Evolutionary conservation across 1,140 invertebrate species (phyloP).

Genomic region (Bradysia coprophila): DNA sequence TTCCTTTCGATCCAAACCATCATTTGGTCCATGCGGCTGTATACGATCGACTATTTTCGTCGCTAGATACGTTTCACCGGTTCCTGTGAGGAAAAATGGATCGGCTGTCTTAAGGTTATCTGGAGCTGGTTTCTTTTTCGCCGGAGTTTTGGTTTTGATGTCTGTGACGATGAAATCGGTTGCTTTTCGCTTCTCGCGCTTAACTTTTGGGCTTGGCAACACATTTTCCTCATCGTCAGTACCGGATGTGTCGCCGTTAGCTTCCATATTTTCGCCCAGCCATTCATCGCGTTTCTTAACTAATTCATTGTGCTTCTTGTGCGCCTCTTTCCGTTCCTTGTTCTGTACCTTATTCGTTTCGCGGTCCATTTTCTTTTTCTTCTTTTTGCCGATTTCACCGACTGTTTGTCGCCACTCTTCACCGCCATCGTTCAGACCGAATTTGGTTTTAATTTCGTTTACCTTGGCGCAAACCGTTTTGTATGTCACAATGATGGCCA

Average conservation of each 20-base stretch:
- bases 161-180: not conserved
- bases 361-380: not conserved
- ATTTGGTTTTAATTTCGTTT: slow-evolving; percentile 7
- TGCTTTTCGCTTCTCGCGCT: not conserved
- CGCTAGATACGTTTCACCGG: slow-evolving; percentile 33
- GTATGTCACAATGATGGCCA: slow-evolving; percentile 14
- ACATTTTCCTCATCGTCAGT: no score
- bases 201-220: not conserved
- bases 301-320: slow-evolving; percentile 8
- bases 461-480: slow-evolving; percentile 13
- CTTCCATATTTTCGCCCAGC: not conserved
- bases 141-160: not conserved
- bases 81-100: slow-evolving; percentile 35
- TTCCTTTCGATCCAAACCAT: slow-evolving; percentile 1
- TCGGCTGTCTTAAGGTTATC: slow-evolving; percentile 21
- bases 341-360: slow-evolving; percentile 12
- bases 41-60: slow-evolving; percentile 22
- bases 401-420: slow-evolving; percentile 13
- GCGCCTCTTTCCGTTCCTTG: slow-evolving; percentile 10
- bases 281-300: slow-evolving; percentile 12
- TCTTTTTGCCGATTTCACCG: slow-evolving; percentile 4
- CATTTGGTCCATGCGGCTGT: slow-evolving; percentile 15
- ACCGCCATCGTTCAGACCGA: slow-evolving; percentile 9
- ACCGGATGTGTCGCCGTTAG: not conserved
- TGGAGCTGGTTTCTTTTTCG: not conserved